Base-by-base conservation (phyloP, 2,113 vertebrate species). In the Nematolebias whitei region DNA sequence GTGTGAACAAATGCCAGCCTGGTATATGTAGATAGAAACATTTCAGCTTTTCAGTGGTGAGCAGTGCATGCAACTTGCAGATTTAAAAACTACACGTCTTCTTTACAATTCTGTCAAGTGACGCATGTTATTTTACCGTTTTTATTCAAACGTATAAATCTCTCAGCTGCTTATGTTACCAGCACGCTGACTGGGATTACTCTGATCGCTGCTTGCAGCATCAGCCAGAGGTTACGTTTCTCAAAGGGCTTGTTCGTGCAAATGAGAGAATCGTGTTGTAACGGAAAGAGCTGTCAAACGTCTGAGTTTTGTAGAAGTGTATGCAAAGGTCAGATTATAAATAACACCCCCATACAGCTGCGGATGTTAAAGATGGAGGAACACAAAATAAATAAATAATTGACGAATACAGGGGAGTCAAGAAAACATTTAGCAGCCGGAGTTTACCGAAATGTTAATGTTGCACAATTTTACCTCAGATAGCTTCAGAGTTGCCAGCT, bases 241-340 rank as follows among this genome's bases (percentile, higher is more conserved):
- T 55, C 63, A 40, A 45, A 38, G 50, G 74, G 41, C 56, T 51
- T 54, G 19, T 45, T 16, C 19, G 10, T 45, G 44, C 19, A 45
- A 45, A 71, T 49, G 68, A 71, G 59, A 68, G 69, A 62, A 61
- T 81, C 64, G 68, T 32, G 32, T 43, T 0, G 29, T 12, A 7
- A 32, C 45, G 61, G 24, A 50, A 45, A 38, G 63, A 69, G 35
- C 61, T 53, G 65, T 67, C 71, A 78, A 26, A 50, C 38, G 32
- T 72, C 29, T 32, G 15, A 1, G 20, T 20, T 20, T 44, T 53
- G 60, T 41, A 4, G 57, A 65, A 64, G 52, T 24, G 1, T 64
- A 70, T 32, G 5, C 39, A 53, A 55, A 55, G 75, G 56, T 71
- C 69, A 79, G 66, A 24, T 45, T 61, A 66, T 78, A 62, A 74